Base-by-base conservation (phyloP, 2,113 vertebrate genomes). In the Kryptolebias marmoratus region DNA sequence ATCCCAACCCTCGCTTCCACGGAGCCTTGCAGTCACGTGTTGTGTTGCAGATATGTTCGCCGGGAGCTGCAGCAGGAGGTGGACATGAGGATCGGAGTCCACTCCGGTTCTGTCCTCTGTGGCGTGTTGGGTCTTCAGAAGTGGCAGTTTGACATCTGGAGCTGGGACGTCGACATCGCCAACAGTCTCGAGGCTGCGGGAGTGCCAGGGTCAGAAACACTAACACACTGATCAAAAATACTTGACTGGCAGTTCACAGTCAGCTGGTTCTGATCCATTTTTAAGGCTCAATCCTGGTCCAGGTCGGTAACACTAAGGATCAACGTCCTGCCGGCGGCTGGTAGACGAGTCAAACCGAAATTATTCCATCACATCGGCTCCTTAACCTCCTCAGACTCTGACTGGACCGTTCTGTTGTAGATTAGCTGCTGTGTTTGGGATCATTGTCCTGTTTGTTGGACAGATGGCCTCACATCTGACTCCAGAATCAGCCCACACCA, bases 121-220 rank as follows among this genome's bases (percentile, higher is more conserved):
- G 92, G 91, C 0, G 84, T 93, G 7, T 52, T 92, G 68, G 91
- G 92, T 1, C 84, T 93, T 61, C 91, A 91, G 80, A 93, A 93
- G 74, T 93, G 91, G 91, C 91, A 93, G 86, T 93, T 91, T 88
- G 91, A 93, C 47, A 91, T 93, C 45, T 93, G 90, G 91, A 91
- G 90, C 50, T 89, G 88, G 89, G 91, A 92, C 5, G 90, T 93
- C 0, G 89, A 87, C 31, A 71, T 93, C 2, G 90, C 91, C 44
- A 91, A 88, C 81, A 89, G 88, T 54, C 78, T 93, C 56, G 92
- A 91, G 83, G 86, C 89, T 2, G 84, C 89, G 2, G 91, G 91
- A 11, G 68, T 91, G 13, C 87, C 91, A 13, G 91, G 92, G 92
- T 93, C 56, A 82, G 68, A 60, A 47, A 16, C 27, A 45, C 22